Evolutionary conservation across 2,797 vertebrate species (phyloP), one percentile per base, ranked within the genome.

Genomic region (Pipistrellus nathusii): DNA sequence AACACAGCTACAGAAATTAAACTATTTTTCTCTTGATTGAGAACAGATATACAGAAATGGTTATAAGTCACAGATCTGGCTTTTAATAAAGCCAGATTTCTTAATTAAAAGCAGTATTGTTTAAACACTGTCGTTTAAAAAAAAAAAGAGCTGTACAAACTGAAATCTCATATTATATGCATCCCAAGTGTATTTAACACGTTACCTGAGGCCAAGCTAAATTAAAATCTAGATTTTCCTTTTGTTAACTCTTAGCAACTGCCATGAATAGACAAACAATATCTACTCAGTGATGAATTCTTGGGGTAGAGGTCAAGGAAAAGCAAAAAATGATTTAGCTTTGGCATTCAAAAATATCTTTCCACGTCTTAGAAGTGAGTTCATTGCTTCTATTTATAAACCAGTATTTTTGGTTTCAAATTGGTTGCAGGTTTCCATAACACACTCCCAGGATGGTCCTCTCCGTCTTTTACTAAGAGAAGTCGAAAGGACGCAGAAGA

Each of bases 101-200:
- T 98, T 98, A 98, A 98, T 98, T 98, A 98, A 98, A 98, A 97
- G 97, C 97, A 97, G 97, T 97, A 96, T 95, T 97, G 98, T 98
- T 97, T 97, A 97, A 98, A 98, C 94, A 96, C 66, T 85, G 94
- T 81, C 92, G 94, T 91, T 44, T 44, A 44, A 48, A 48, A 41
- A 41, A 12, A 93, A 92, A 96, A 97, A 96, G 57, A 94, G 77
- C 93, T 95, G 90, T 88, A 95, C 96, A 92, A 96, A 96, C 46
- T 82, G 69, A 95, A 97, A 97, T 91, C 97, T 97, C 90, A 76
- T 96, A 97, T 95, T 96, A 77, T 96, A 94, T 78, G 96, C 62
- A 97, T 97, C 98, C 97, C 97, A 64, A 97, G 97, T 92, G 97
- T 96, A 96, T 97, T 97, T 96, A 96, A 96, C 88, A 94, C 72